Base-by-base conservation (phyloP, 1,140 invertebrate species). In the Sycobia sp. region DNA sequence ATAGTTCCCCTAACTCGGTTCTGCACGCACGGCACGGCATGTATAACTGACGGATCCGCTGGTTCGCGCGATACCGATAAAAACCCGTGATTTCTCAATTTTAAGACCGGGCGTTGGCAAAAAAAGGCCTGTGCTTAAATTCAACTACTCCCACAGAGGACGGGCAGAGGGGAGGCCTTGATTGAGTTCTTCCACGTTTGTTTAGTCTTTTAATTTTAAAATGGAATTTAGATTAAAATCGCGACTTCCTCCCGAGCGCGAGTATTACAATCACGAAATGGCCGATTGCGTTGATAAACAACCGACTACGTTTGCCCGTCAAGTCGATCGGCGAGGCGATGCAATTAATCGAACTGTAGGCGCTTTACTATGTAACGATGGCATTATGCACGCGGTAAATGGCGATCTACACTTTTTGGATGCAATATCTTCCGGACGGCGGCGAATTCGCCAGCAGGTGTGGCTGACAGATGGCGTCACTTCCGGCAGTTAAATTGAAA, bases 401-500 rank as follows among this genome's bases (percentile, higher is more conserved):
- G n/a, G n/a, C n/a, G n/a, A n/a, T n/a, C n/a, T n/a, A n/a, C n/a
- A n/a, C n/a, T n/a, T n/a, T n/a, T n/a, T n/a, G n/a, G n/a, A n/a
- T n/a, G n/a, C n/a, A n/a, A n/a, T n/a, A n/a, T n/a, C n/a, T n/a
- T n/a, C n/a, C n/a, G n/a, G n/a, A n/a, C n/a, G n/a, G n/a, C n/a
- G n/a, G n/a, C n/a, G n/a, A n/a, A 58, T 53, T 59, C 54, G 61
- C 55, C 58, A 61, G 67, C 76, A 76, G 75, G 74, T 78, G 76
- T 57, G 61, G 59, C 57, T 67, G 66, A 71, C 77, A 79, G 77
- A 77, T 77, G 76, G 73, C 67, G 66, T 72, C 65, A 59, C 68
- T 75, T 72, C 73, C 76, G 71, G 71, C 62, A 50, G 63, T 69
- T 70, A 69, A 70, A 77, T 78, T 71, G 71, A 72, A 69, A 69